These are phyloP conservation scores for Drosophila anomalata DNA, from an alignment of 2,888 invertebrate genomes.

Conservation along the genomic window DNA sequence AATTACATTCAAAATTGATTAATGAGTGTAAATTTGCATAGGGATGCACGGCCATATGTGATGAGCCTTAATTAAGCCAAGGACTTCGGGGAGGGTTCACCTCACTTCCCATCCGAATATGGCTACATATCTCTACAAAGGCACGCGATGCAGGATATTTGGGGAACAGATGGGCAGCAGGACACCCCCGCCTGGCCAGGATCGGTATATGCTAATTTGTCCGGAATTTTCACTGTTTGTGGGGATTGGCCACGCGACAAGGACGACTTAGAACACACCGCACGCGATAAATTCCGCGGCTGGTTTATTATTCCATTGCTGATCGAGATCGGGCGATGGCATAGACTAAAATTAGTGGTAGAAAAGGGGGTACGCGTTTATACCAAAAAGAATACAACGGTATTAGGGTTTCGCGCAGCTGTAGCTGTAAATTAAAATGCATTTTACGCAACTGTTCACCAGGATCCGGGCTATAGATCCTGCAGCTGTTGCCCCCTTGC, in stretches of 20 bases:
- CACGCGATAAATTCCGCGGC: conserved; percentile 63
- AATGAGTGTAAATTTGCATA: conserved; percentile 68
- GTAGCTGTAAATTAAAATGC: conserved; percentile 77
- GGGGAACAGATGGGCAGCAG: conserved; percentile 31
- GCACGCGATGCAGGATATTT: conserved; percentile 37
- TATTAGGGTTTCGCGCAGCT: conserved; percentile 55
- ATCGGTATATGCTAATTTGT: conserved; percentile 69
- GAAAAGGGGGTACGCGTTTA: not conserved
- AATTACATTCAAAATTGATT: conserved; percentile 65
- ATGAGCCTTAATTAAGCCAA: conserved; percentile 60
- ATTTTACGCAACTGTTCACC: conserved; percentile 72
- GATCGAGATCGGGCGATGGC: conserved; percentile 20
- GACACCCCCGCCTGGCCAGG: conserved; percentile 35
- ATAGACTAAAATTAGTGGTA: conserved; percentile 61
- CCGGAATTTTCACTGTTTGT: conserved; percentile 1
- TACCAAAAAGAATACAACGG: not conserved
- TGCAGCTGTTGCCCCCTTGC: conserved; percentile 57
- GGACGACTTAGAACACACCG: conserved; percentile 45
- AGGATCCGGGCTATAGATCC: conserved; percentile 38
- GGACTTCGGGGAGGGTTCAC: not conserved
- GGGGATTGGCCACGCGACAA: conserved; percentile 63
- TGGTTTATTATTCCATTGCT: conserved; percentile 18
- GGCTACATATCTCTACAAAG: not conserved
- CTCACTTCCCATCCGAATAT: conserved; percentile 5
- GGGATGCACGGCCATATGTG: conserved; percentile 61